Evolutionary conservation across 2,888 invertebrate genomes (phyloP).

Genomic region (Plagodis pulveraria): DNA sequence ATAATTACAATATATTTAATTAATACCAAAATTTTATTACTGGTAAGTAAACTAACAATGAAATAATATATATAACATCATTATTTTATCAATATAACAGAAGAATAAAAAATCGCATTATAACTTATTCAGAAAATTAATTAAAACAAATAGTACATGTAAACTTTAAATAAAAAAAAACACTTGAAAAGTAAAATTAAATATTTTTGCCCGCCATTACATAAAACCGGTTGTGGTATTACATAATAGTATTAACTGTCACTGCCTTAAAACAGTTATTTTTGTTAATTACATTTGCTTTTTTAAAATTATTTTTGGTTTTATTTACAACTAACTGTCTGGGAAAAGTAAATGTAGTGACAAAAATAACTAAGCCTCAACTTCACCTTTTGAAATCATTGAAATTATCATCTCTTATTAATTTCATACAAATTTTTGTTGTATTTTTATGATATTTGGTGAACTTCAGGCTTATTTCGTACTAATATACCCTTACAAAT

Average conservation of each 20-base stretch:
- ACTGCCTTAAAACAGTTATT: conserved; percentile 58
- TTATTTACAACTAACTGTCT: conserved; percentile 84
- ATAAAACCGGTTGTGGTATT: conserved; percentile 29
- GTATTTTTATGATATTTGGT: neutral
- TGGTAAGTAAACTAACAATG: no score
- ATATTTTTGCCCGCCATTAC: conserved; percentile 18
- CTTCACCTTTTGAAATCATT: conserved; percentile 4
- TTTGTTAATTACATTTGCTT: conserved; percentile 84
- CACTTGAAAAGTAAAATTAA: neutral
- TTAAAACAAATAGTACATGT: no score
- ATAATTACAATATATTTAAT: conserved; percentile 13
- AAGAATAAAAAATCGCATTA: no score
- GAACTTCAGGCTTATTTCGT: conserved; percentile 9
- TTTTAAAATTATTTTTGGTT: conserved; percentile 57
- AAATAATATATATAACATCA: no score
- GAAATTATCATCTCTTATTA: neutral
- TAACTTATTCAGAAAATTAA: no score
- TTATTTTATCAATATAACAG: no score
- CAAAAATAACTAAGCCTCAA: conserved; percentile 63
- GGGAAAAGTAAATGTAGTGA: conserved; percentile 77
- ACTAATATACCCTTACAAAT: conserved; percentile 33
- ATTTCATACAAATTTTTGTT: neutral
- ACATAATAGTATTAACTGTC: conserved; percentile 24
- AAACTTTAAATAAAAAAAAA: neutral
- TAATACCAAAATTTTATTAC: no score